Percentiles rank a stretch among this genome's conserved stretches.
Conservation (phyloP, 2,113 vertebrate species). For the Camelus bactrianus region DNA sequence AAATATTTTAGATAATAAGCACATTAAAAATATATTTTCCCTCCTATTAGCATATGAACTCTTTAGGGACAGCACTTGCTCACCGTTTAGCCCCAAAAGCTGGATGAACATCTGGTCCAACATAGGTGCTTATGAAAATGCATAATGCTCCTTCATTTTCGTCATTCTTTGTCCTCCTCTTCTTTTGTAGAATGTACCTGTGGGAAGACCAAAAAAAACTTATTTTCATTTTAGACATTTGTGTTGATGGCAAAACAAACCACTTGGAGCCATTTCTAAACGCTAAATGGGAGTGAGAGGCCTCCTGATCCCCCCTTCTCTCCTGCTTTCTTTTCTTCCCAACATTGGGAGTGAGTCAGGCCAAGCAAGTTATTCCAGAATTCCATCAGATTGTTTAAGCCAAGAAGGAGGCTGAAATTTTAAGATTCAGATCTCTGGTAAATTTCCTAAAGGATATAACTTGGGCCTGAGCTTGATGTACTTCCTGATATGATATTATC, state of each 20-base stretch:
- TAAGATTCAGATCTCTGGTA: conserved; percentile 20
- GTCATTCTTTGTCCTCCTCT: not conserved
- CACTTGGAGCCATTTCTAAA: not conserved
- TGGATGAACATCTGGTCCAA: not conserved
- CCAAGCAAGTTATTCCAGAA: not conserved
- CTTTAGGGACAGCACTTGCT: not conserved
- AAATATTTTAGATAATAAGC: not conserved
- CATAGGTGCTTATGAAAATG: not conserved
- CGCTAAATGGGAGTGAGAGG: not conserved
- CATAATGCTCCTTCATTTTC: not conserved
- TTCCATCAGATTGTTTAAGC: not conserved
- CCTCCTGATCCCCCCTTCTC: not conserved
- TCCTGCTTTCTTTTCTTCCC: not conserved
- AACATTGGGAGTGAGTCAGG: not conserved
- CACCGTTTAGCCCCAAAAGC: too few species aligned
- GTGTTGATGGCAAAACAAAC: not conserved
- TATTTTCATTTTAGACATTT: not conserved
- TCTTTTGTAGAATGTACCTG: not conserved
- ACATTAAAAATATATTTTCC: not conserved
- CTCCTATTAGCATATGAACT: not conserved
- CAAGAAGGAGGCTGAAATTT: not conserved
- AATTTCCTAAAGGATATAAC: not conserved
- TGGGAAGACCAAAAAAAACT: not conserved
- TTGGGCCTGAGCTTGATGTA: not conserved
- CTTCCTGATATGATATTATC: not conserved